Conservation (phyloP, 1,140 invertebrate species). For the Calliphora vicina region DNA sequence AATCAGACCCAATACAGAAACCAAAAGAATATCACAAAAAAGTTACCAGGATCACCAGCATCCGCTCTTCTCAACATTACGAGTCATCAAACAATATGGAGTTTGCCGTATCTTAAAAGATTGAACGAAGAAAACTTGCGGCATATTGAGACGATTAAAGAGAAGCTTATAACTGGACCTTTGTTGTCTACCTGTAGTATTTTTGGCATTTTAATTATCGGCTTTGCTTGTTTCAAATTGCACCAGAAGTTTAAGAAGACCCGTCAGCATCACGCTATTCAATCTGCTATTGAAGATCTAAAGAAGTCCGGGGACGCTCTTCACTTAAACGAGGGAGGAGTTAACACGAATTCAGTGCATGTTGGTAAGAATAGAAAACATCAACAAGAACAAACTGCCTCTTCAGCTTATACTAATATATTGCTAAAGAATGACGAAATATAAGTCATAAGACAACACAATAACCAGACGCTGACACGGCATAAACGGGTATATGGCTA, state of each 20-base stretch:
- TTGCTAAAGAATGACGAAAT: neutral
- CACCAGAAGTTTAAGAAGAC: neutral
- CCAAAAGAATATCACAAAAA: neutral
- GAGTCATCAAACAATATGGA: slow-evolving; percentile 14
- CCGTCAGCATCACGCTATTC: neutral
- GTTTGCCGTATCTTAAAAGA: slow-evolving; percentile 19
- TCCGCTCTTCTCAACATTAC: slow-evolving; percentile 26
- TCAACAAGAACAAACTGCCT: neutral
- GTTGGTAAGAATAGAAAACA: neutral
- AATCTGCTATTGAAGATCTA: slow-evolving; percentile 16
- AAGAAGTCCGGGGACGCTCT: slow-evolving; percentile 26
- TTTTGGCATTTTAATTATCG: neutral
- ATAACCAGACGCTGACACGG: neutral
- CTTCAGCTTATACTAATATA: neutral
- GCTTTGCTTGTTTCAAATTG: neutral
- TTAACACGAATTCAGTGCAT: slow-evolving; percentile 18
- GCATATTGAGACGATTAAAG: slow-evolving; percentile 4
- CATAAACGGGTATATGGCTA: neutral
- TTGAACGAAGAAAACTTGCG: slow-evolving; percentile 13
- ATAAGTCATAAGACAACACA: neutral
- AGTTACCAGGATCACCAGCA: neutral
- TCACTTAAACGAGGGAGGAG: slow-evolving; percentile 24
- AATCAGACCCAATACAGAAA: neutral
- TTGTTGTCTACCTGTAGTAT: neutral
- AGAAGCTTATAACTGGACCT: slow-evolving; percentile 1